phyloP scores from a whole-genome alignment of 2,797 vertebrate genomes.

The Xyrichtys novacula region DNA sequence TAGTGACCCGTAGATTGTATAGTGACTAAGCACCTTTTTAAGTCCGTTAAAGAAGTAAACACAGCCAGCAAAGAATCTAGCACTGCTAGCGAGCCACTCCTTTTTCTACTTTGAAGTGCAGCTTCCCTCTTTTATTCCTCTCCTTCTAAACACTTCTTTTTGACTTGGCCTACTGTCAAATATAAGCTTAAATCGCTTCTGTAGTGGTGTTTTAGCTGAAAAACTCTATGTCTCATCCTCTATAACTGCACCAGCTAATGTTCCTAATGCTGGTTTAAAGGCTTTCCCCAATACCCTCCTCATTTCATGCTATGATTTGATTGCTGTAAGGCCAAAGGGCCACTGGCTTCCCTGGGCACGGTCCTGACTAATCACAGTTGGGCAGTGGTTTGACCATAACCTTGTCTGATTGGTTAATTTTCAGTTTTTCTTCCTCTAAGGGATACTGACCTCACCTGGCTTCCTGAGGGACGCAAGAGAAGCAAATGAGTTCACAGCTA shows the following conservation, averaged over 20 bases:
- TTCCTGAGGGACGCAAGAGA: not conserved
- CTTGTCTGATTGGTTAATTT: not conserved
- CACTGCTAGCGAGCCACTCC: not conserved
- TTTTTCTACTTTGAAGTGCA: not conserved
- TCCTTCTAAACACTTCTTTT: no score
- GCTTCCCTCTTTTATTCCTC: no score
- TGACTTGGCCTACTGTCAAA: no score
- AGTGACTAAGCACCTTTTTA: no score
- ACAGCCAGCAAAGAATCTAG: not conserved
- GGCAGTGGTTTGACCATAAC: not conserved
- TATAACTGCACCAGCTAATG: no score
- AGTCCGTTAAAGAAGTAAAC: not conserved
- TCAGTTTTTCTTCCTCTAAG: not conserved
- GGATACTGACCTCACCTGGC: not conserved
- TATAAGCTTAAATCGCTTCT: not conserved
- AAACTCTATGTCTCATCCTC: not conserved
- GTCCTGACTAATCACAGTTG: not conserved
- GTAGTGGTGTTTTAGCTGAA: not conserved
- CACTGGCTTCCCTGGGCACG: not conserved
- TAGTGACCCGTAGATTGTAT: not conserved
- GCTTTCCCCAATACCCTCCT: not conserved
- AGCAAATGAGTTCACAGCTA: no score
- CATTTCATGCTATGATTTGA: not conserved
- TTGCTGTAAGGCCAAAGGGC: not conserved
- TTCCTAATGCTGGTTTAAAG: no score